Base-by-base conservation (phyloP, 2,113 vertebrate species). In the Oncorhynchus kisutch region DNA sequence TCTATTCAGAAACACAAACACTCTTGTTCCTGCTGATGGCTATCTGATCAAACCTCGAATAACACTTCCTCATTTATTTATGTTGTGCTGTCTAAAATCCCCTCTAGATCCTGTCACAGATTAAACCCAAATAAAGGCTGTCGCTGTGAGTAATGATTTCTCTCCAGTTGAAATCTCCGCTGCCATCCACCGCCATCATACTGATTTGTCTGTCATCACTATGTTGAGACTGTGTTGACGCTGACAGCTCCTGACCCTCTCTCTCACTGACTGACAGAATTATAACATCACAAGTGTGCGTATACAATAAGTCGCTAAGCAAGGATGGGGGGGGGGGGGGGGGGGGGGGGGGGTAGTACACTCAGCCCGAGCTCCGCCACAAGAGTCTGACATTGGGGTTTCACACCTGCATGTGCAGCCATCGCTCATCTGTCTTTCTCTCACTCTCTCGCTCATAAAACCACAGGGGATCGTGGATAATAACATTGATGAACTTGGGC, bases 401-500 rank as follows among this genome's bases (percentile, higher is more conserved):
- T 84, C 79, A 81, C 83, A 77, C 79, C 73, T 79, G 62, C 68
- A 75, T 67, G 60, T 67, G 78, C 76, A 73, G 72, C 67, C 78
- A 70, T 20, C n/a, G 1, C 16, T n/a, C 4, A 60, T 62, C 59
- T 62, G 0, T 22, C n/a, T 16, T 4, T 54, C 49, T 51, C 49
- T 54, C 14, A 0, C 3, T 54, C 3, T 54, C 49, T 45, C 86
- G 69, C 81, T 22, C 5, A n/a, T n/a, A 7, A 51, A 51, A 51
- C 4, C 14, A 16, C 5, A 20, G 77, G 88, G 88, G 89, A 67
- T 90, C 86, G 90, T 79, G 80, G 78, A 84, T 82, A 74, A 86
- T 73, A 45, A 73, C 34, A 84, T 78, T 73, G 70, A 90, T 90
- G 85, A 89, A 79, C 75, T 13, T 87, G 83, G 5, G 5, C 20